These are phyloP conservation scores for Allacma fusca DNA, from an alignment of 2,888 invertebrate genomes.

Conservation along the genomic window DNA sequence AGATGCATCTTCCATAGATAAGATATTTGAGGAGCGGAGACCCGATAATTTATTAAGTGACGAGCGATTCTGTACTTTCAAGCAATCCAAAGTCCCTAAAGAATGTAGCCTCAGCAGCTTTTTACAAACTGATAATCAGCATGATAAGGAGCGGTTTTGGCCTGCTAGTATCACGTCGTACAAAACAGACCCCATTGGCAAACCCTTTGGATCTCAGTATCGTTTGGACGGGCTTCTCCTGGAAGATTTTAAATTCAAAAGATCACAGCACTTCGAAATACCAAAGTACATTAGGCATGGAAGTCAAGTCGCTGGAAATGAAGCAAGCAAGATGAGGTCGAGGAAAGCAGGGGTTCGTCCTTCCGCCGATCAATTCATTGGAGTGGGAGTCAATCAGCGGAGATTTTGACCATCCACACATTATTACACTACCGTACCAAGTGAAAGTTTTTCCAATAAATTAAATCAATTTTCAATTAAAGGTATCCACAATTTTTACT, in stretches of 20 bases:
- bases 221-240: conserved; percentile 1
- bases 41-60: too few relatives aligned
- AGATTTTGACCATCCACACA: not conserved
- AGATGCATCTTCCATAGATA: too few relatives aligned
- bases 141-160: not conserved
- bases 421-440: not conserved
- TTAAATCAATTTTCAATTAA: too few relatives aligned
- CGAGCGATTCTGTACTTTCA: conserved; percentile 3
- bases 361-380: not conserved
- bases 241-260: not conserved
- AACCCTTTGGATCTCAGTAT: not conserved
- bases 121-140: not conserved
- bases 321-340: not conserved
- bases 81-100: not conserved
- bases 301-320: not conserved
- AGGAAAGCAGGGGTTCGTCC: conserved; percentile 15
- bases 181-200: not conserved
- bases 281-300: conserved; percentile 18
- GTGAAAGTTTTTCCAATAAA: not conserved
- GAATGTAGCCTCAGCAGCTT: not conserved
- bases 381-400: not conserved
- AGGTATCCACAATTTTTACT: too few relatives aligned
- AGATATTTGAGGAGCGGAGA: too few relatives aligned
- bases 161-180: not conserved
- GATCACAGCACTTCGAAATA: not conserved